Percentiles rank a stretch among this genome's conserved stretches.
These are phyloP conservation scores for Caloenas nicobarica DNA, from an alignment of 2,113 vertebrate genomes.

Conservation along the genomic window DNA sequence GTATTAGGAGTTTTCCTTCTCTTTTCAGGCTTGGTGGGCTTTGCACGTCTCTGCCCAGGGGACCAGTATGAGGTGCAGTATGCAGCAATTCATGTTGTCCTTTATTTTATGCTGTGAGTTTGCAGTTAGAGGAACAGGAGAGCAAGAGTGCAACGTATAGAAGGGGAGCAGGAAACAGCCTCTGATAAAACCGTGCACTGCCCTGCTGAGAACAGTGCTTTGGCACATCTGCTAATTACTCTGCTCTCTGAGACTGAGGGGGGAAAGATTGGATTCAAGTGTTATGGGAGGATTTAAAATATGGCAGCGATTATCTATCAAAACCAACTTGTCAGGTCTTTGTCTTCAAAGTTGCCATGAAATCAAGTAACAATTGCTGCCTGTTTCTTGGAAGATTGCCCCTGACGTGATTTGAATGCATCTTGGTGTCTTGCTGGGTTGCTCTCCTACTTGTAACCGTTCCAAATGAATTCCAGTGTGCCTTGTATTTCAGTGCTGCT, in stretches of 20 bases:
- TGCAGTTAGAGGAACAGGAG: background rate
- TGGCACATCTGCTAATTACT: rapidly evolving
- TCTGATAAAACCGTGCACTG: background rate
- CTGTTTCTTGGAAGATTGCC: background rate
- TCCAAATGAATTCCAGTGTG: background rate
- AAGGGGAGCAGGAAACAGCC: background rate
- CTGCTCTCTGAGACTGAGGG: background rate
- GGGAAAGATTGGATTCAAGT: too few species aligned
- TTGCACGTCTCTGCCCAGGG: constrained; percentile 93
- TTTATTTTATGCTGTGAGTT: background rate
- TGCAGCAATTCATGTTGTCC: background rate
- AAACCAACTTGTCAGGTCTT: background rate
- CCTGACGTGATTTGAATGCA: background rate
- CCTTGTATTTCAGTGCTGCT: background rate
- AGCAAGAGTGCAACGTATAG: background rate
- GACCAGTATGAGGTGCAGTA: constrained; percentile 94
- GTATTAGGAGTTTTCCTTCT: constrained; percentile 26
- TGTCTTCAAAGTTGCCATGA: background rate
- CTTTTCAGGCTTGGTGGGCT: constrained; percentile 90
- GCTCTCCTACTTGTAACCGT: background rate
- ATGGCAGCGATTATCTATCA: background rate
- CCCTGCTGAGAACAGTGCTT: background rate
- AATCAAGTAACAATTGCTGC: background rate
- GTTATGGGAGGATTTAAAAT: background rate
- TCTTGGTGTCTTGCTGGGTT: background rate